Evolutionary conservation across 2,797 vertebrate species (phyloP).

Genomic region (Cottoperca gobio): DNA sequence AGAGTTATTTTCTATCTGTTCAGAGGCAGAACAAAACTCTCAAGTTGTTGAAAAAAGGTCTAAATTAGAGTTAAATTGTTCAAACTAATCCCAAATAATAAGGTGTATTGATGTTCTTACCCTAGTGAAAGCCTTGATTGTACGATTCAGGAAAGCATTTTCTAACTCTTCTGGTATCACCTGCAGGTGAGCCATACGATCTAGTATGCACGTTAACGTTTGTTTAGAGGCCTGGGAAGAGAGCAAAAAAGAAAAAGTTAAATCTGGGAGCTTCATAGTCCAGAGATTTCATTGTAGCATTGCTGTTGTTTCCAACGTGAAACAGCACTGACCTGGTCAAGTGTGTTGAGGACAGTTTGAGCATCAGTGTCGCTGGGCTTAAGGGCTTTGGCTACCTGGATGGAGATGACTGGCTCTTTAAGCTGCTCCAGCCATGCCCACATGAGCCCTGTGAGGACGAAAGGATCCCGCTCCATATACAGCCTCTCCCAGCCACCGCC

Average conservation of each 20-base stretch:
- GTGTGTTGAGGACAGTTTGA: slow-evolving; percentile 82
- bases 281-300: not conserved
- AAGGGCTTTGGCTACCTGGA: slow-evolving; percentile 83
- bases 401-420: slow-evolving; percentile 90
- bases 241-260: not conserved
- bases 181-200: slow-evolving; percentile 89
- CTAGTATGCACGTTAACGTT: slow-evolving; percentile 90
- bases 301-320: not conserved
- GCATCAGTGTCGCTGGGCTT: slow-evolving; percentile 77
- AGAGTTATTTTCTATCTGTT: slow-evolving; percentile 84
- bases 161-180: slow-evolving; percentile 88
- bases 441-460: slow-evolving; percentile 92
- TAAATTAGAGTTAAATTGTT: too few relatives aligned
- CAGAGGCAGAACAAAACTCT: slow-evolving; percentile 17
- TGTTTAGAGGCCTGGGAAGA: slow-evolving; percentile 87
- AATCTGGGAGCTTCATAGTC: not conserved
- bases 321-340: slow-evolving; percentile 85
- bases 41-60: slow-evolving; percentile 1
- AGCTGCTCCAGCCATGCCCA: slow-evolving; percentile 98
- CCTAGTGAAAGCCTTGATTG: slow-evolving; percentile 93
- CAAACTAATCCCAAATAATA: not conserved
- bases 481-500: slow-evolving; percentile 94
- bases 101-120: slow-evolving; percentile 74
- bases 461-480: slow-evolving; percentile 92
- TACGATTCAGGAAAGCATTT: slow-evolving; percentile 87